Evolutionary conservation across 2,888 invertebrate species (phyloP).

Genomic region (Plebejus melissa): DNA sequence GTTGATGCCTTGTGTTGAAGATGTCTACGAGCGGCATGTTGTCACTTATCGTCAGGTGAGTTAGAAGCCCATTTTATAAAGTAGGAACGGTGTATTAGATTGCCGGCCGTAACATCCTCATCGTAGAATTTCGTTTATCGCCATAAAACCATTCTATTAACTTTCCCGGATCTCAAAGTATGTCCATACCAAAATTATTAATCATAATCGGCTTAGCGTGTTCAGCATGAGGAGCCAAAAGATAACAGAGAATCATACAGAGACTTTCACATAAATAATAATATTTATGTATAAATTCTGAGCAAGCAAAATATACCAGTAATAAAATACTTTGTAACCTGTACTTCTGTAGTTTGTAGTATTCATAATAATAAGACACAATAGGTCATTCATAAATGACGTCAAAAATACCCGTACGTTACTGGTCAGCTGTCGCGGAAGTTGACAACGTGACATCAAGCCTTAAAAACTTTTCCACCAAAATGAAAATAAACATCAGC

Average conservation of each 20-base stretch:
- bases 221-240: neutral
- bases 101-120: too few species aligned
- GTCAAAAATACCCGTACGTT: neutral
- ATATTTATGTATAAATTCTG: neutral
- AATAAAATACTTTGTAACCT: neutral
- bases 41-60: conserved; percentile 11
- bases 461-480: too few species aligned
- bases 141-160: too few species aligned
- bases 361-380: neutral
- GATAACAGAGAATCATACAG: neutral
- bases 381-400: neutral
- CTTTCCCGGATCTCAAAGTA: too few species aligned
- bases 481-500: too few species aligned
- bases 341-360: neutral
- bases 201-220: neutral
- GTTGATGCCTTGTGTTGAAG: neutral
- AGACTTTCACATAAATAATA: neutral
- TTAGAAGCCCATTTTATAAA: neutral
- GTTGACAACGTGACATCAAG: too few species aligned
- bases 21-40: neutral
- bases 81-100: too few species aligned
- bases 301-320: neutral
- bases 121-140: too few species aligned
- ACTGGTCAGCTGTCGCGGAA: neutral
- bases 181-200: too few species aligned